Percentiles rank a stretch among this genome's conserved stretches.
These are phyloP conservation scores for Phaenicophaeus curvirostris DNA, from an alignment of 2,797 vertebrate genomes.

Conservation along the genomic window DNA sequence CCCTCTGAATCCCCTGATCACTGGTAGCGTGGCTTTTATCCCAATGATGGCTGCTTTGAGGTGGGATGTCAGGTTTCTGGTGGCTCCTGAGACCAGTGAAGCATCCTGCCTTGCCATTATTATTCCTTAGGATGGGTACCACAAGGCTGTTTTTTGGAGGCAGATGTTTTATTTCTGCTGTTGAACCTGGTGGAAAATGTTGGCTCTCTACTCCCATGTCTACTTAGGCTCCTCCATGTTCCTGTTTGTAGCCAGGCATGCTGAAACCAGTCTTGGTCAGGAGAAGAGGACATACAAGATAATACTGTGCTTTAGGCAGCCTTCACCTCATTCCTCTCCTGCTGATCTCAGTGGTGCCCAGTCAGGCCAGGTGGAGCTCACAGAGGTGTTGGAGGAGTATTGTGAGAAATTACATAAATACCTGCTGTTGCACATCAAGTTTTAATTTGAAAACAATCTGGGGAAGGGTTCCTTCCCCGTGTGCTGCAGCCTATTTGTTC, in stretches of 20 bases:
- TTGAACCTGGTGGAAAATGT: neutral
- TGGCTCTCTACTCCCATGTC: neutral
- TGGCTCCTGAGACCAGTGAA: neutral
- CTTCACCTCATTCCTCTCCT: neutral
- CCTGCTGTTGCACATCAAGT: neutral
- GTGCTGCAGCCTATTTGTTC: neutral
- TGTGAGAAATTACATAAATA: conserved; percentile 78
- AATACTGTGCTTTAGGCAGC: neutral
- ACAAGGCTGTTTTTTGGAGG: neutral
- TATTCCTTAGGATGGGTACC: neutral
- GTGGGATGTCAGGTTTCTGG: neutral
- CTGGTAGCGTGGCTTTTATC: too few species aligned
- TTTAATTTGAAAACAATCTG: neutral
- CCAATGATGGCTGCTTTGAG: too few species aligned
- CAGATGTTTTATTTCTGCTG: neutral
- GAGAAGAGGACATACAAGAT: neutral
- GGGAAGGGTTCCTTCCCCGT: neutral
- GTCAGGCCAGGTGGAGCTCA: conserved; percentile 80
- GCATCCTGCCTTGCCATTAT: neutral
- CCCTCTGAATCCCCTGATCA: too few species aligned
- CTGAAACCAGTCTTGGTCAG: neutral
- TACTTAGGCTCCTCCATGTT: neutral
- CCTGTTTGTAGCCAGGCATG: conserved; percentile 46
- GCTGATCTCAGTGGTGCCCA: conserved; percentile 80
- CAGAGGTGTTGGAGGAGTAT: conserved; percentile 75